These are phyloP conservation scores for Cyanoderma ruficeps DNA, from an alignment of 2,113 vertebrate genomes.

Conservation along the genomic window DNA sequence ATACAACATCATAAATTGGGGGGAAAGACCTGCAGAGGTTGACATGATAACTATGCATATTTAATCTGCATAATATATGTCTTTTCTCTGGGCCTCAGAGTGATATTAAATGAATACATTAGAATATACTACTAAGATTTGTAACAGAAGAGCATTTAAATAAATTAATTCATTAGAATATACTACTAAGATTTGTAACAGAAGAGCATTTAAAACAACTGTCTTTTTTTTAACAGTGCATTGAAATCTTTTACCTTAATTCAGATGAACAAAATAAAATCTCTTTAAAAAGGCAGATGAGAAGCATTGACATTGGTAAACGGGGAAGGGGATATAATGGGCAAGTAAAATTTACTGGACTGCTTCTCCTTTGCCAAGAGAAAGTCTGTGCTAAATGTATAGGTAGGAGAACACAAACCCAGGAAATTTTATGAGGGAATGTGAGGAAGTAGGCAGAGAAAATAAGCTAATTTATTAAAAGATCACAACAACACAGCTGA, in stretches of 20 bases:
- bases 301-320: background rate
- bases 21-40: background rate
- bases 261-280: background rate
- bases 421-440: background rate
- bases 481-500: background rate
- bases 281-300: background rate
- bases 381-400: background rate
- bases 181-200: background rate
- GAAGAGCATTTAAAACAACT: background rate
- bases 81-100: background rate
- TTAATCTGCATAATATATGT: background rate
- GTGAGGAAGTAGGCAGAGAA: background rate
- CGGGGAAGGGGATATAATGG: background rate
- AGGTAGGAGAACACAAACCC: background rate
- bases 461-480: background rate
- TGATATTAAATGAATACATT: background rate
- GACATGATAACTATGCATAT: background rate
- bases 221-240: background rate
- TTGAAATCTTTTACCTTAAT: background rate
- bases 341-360: background rate
- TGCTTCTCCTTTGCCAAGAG: background rate
- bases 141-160: no score
- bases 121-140: no score
- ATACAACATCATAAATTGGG: background rate
- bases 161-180: background rate